Base-by-base conservation (phyloP, 64 coral and sea anemone genomes). In the Trachythela sp. region DNA sequence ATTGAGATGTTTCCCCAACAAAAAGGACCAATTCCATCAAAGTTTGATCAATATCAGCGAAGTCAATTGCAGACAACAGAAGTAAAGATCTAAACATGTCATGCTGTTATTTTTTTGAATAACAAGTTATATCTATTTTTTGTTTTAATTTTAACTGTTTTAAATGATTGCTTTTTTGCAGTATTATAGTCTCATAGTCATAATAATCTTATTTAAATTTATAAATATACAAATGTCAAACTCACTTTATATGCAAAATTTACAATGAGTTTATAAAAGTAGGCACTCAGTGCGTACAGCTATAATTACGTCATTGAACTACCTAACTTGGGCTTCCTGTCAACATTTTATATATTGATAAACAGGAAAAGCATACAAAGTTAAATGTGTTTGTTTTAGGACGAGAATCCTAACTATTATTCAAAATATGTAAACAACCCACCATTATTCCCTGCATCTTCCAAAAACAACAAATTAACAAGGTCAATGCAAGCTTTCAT, bases 51-150 rank as follows among this genome's bases (percentile, higher is more conserved):
- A 80, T 80, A 80, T 39, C 31, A 80, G 14, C 31, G 75, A 80
- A 80, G 75, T 80, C 75, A 80, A 80, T 80, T 29, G 13, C 75
- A 80, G 75, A 80, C 59, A n/a, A 68, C 75, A 80, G 75, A 80
- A 22, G 75, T 80, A 80, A n/a, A 72, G 29, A 35, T 80, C 9
- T 34, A 36, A 3, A 37, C 31, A n/a, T 31, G 18, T 68, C 20
- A n/a, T 14, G 7, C 59, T 68, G 20, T n/a, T 31, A 68, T n/a
- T 68, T 68, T n/a, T n/a, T n/a, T n/a, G n/a, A n/a, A n/a, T n/a
- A n/a, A n/a, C n/a, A n/a, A 35, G 1, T 35, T 11, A 72, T 24
- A 31, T 72, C 68, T 2, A 31, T 13, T 37, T 80, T 24, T 64
- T n/a, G 56, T 64, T 64, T 20, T n/a, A 7, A 26, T 64, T 27